Conservation (phyloP, 2,113 vertebrate genomes). For the Spilogale gracilis region DNA sequence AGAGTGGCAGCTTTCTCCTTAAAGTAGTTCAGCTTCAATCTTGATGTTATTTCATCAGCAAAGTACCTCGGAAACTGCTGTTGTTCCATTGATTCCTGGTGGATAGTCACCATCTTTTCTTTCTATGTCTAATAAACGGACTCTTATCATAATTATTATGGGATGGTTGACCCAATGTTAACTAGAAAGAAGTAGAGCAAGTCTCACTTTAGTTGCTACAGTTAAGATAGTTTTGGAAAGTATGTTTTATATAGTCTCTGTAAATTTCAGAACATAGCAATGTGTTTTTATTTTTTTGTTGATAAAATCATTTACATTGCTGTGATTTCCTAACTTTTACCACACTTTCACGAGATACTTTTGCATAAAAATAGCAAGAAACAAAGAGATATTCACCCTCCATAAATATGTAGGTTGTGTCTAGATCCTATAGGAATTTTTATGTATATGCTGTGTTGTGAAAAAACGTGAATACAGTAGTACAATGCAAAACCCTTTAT, state of each 20-base stretch:
- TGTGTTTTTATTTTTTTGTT: not conserved
- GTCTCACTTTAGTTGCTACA: not conserved
- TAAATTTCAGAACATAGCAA: not conserved
- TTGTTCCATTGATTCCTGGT: constrained; percentile 25
- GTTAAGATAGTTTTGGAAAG: not conserved
- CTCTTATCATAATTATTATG: not conserved
- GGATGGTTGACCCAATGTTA: not conserved
- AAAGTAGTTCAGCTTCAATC: not conserved
- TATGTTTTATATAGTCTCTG: not conserved
- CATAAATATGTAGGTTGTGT: not conserved
- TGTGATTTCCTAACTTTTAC: not conserved
- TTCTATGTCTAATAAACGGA: not conserved
- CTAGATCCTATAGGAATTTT: not conserved
- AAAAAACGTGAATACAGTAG: not conserved
- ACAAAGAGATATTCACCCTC: not conserved
- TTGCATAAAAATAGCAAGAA: not conserved
- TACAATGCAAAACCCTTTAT: not conserved
- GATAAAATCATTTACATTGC: not conserved
- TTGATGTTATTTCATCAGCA: constrained; percentile 55
- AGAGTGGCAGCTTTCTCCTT: not conserved
- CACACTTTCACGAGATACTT: not conserved
- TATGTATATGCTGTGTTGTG: not conserved
- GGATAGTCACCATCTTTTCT: rapidly evolving
- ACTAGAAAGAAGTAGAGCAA: not conserved
- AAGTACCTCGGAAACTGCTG: not conserved